These are phyloP conservation scores for Sarcophaga bullata DNA, from an alignment of 1,140 invertebrate genomes.

Conservation along the genomic window DNA sequence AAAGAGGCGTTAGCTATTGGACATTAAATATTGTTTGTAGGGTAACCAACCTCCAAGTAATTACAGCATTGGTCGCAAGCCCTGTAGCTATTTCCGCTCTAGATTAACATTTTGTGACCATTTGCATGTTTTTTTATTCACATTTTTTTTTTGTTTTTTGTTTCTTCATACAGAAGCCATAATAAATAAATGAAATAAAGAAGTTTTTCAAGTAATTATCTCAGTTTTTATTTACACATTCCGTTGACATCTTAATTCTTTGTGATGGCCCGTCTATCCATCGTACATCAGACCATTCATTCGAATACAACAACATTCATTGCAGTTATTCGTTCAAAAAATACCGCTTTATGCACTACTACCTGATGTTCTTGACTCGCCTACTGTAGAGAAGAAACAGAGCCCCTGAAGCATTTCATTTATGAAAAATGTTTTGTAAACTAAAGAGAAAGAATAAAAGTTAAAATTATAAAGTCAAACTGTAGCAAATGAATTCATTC, in stretches of 20 bases:
- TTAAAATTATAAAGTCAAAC: background rate
- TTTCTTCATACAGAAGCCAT: constrained; percentile 23
- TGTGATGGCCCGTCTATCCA: constrained; percentile 30
- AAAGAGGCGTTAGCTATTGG: background rate
- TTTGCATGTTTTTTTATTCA: background rate
- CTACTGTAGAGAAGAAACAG: constrained; percentile 25
- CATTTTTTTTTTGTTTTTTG: background rate
- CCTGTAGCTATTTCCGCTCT: constrained; percentile 36
- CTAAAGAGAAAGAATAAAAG: background rate
- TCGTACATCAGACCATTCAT: background rate
- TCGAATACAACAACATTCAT: background rate
- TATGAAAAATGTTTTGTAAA: constrained; percentile 27
- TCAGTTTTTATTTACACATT: constrained; percentile 22
- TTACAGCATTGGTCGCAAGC: constrained; percentile 30
- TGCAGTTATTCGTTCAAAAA: constrained; percentile 19
- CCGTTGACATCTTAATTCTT: constrained; percentile 40
- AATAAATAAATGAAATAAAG: background rate
- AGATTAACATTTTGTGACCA: constrained; percentile 6
- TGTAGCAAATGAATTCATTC: constrained; percentile 35
- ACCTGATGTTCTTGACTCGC: constrained; percentile 25
- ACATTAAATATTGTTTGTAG: background rate
- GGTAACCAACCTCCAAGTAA: constrained; percentile 38
- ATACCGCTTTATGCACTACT: background rate
- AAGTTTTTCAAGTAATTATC: constrained; percentile 32
- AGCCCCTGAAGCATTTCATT: background rate